Evolutionary conservation across 2,888 invertebrate genomes (phyloP).

Genomic region (Nasonovia ribisnigri): DNA sequence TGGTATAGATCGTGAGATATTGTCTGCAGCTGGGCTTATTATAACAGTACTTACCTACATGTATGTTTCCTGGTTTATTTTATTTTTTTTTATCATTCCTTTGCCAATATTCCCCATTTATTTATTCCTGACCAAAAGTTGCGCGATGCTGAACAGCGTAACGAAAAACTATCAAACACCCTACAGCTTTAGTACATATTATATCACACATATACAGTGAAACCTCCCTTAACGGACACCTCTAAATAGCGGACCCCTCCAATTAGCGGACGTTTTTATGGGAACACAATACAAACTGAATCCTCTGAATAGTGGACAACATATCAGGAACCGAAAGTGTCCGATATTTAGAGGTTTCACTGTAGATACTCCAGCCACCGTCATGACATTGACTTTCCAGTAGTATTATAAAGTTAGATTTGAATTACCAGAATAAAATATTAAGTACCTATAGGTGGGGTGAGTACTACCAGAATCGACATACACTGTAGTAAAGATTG

Average conservation of each 20-base stretch:
- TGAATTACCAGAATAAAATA: background rate
- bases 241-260: no score
- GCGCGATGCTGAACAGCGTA: background rate
- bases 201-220: no score
- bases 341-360: no score
- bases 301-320: no score
- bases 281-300: no score
- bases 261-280: no score
- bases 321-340: no score
- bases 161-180: background rate
- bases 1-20: conserved; percentile 41
- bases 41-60: background rate
- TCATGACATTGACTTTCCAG: background rate
- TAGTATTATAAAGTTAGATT: background rate
- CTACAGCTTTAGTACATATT: background rate
- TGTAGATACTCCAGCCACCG: background rate
- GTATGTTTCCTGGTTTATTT: background rate
- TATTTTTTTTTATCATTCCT: background rate
- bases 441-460: no score
- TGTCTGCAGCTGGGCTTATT: conserved; percentile 33
- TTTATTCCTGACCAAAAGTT: background rate
- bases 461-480: background rate
- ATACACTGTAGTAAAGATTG: background rate
- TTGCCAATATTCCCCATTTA: background rate
- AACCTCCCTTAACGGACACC: no score